Conservation (phyloP, 2,797 vertebrate genomes). For the Lutjanus argentimaculatus region DNA sequence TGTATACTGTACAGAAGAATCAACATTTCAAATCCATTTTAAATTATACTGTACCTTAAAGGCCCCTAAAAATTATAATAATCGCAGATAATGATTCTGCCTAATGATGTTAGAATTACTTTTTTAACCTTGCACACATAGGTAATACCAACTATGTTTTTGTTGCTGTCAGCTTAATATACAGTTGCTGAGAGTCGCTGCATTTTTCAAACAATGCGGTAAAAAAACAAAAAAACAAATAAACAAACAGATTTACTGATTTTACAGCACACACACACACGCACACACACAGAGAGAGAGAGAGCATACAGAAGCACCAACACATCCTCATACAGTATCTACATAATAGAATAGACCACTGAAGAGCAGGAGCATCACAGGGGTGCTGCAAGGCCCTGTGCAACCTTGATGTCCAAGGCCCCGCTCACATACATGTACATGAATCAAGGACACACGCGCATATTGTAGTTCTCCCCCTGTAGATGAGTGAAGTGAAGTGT, state of each 20-base stretch:
- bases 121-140: not conserved
- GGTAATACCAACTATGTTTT: not conserved
- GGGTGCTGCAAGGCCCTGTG: no score
- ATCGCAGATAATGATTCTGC: not conserved
- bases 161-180: not conserved
- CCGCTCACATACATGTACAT: no score
- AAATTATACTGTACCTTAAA: not conserved
- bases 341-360: not conserved
- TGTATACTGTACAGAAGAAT: not conserved
- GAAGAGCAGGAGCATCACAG: no score
- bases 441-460: no score
- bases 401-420: no score
- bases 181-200: not conserved
- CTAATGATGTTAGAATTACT: not conserved
- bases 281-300: not conserved
- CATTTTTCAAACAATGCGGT: not conserved
- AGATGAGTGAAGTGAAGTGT: no score
- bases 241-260: not conserved
- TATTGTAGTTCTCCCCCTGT: no score
- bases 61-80: not conserved
- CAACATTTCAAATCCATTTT: constrained; percentile 6
- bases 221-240: not conserved
- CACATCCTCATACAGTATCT: no score
- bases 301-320: no score
- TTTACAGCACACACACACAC: not conserved